Evolutionary conservation across 2,113 vertebrate species (phyloP).

Genomic region (Brachyhypopomus occidentalis): DNA sequence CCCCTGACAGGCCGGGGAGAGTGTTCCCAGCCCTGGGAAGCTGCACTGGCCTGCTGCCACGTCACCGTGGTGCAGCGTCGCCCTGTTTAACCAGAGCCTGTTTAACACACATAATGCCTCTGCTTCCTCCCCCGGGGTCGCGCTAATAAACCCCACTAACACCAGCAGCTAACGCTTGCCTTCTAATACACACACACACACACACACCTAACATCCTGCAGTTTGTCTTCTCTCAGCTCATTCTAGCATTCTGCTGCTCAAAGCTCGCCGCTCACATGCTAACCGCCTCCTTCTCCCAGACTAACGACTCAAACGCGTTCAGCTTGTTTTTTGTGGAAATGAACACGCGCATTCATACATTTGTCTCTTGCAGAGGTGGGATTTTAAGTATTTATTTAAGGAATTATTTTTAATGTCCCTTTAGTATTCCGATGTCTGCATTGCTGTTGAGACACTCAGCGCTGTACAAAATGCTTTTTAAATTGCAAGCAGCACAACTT

Average conservation of each 20-base stretch:
- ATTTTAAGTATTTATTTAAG: neutral
- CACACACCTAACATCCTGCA: slow-evolving; percentile 24
- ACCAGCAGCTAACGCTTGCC: neutral
- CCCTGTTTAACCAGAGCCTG: slow-evolving; percentile 38
- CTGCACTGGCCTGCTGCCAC: slow-evolving; percentile 13
- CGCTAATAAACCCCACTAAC: neutral
- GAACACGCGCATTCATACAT: neutral
- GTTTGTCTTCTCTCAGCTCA: neutral
- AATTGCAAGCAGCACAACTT: too few relatives aligned
- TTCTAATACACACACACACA: neutral
- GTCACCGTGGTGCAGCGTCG: slow-evolving; percentile 30
- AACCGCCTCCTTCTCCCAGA: neutral
- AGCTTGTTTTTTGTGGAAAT: slow-evolving; percentile 45
- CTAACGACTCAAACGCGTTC: slow-evolving; percentile 16
- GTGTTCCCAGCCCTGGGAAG: neutral
- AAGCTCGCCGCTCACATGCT: neutral
- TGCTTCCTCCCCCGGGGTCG: neutral
- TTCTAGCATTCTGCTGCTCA: neutral
- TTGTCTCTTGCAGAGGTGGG: too few relatives aligned
- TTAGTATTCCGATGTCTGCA: too few relatives aligned
- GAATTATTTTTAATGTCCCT: too few relatives aligned
- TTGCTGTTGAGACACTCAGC: too few relatives aligned
- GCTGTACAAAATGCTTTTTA: too few relatives aligned
- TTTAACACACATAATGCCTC: neutral
- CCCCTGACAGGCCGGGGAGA: too few relatives aligned